Percentiles rank a stretch among this genome's conserved stretches.
Evolutionary conservation across 2,888 invertebrate species (phyloP).

Genomic region (Scrobipalpa costella): DNA sequence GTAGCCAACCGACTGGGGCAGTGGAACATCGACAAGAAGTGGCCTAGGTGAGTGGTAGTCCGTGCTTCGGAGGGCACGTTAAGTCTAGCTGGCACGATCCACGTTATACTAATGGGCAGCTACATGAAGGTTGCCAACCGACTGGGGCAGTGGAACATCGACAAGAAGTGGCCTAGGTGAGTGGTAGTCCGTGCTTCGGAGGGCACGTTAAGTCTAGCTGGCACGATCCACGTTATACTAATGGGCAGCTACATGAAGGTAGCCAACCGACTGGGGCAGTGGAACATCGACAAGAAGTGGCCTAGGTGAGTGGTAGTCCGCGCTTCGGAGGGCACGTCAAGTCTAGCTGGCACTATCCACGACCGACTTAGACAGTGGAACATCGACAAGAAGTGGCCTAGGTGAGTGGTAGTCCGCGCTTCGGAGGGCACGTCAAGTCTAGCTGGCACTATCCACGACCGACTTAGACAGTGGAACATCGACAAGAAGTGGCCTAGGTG

Average conservation of each 20-base stretch:
- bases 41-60: constrained; percentile 83
- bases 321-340: neutral
- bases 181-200: too few relatives aligned
- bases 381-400: too few relatives aligned
- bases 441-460: neutral
- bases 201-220: too few relatives aligned
- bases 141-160: too few relatives aligned
- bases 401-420: too few relatives aligned
- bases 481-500: too few relatives aligned
- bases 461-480: too few relatives aligned
- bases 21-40: constrained; percentile 86
- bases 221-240: constrained; percentile 91
- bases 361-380: too few relatives aligned
- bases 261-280: constrained; percentile 81
- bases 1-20: constrained; percentile 83
- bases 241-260: constrained; percentile 95
- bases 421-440: neutral
- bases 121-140: too few relatives aligned
- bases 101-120: too few relatives aligned
- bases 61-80: neutral
- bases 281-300: constrained; percentile 86
- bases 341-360: neutral
- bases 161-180: too few relatives aligned
- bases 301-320: constrained; percentile 81
- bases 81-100: neutral